These are phyloP conservation scores for Mastomys coucha DNA, from an alignment of 2,113 vertebrate genomes.

Conservation along the genomic window DNA sequence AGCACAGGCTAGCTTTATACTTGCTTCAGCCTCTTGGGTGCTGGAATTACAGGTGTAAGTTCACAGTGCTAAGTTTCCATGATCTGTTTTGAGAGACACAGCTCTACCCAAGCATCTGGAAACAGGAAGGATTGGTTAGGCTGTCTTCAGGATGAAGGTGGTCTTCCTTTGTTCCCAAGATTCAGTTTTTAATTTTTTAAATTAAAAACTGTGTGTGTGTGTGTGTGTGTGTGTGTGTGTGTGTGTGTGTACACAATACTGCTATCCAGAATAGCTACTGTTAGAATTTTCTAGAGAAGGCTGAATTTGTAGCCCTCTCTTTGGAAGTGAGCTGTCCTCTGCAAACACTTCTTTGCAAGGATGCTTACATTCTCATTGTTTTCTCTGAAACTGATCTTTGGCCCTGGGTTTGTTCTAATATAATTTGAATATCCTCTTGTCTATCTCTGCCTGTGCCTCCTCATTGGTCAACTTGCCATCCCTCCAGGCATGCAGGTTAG, in stretches of 20 bases:
- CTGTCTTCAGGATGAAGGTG: neutral
- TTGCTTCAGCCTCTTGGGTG: neutral
- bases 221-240: too few relatives aligned
- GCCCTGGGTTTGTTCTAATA: neutral
- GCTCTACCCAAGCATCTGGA: accelerated
- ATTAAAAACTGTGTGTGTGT: too few relatives aligned
- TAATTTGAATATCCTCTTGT: neutral
- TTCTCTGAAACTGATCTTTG: neutral
- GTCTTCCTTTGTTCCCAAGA: constrained; percentile 11
- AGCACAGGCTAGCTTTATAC: neutral
- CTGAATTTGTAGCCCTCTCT: constrained; percentile 32
- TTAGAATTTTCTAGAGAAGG: constrained; percentile 76
- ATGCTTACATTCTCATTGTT: neutral
- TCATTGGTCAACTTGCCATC: neutral
- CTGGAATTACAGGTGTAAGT: neutral
- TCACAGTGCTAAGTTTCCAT: neutral
- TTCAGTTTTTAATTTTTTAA: constrained; percentile 3
- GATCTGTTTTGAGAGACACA: neutral
- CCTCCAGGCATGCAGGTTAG: neutral
- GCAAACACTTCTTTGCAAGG: constrained; percentile 53
- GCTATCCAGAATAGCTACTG: constrained; percentile 46
- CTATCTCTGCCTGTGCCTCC: neutral
- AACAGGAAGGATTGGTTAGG: neutral
- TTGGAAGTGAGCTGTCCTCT: constrained; percentile 31
- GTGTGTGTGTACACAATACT: constrained; percentile 25